Evolutionary conservation across 1,140 invertebrate species (phyloP), one percentile per base, ranked within the genome.

Genomic region (Lepidurus arcticus): DNA sequence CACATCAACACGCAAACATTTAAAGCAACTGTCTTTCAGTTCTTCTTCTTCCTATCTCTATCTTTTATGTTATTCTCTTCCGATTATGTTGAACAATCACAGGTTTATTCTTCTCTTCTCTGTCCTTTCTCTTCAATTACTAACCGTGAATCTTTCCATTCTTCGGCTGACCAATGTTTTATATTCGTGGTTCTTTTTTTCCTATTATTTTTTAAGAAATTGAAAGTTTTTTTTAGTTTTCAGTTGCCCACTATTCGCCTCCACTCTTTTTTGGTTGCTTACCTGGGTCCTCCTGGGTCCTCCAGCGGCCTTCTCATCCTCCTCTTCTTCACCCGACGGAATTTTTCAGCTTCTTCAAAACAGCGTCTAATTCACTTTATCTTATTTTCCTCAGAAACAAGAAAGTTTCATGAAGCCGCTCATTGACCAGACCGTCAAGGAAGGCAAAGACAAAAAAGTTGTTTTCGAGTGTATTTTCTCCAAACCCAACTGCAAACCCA

Each of bases 371-470:
- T 34, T 73, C 10, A 44, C 8, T 53, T 74, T 44, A 44, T 77
- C 8, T 75, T 26, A 45, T 76, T 79, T 78, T 76, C 75, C 82
- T 83, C 88, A 98, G 96, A 98, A 97, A 92, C 91, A 91, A 87
- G 97, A 98, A 83, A 91, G 91, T 78, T 99, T 97, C 90, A 89
- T 97, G 83, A 95, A 95, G 86, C 95, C 96, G 78, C 88, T 99
- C 80, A 91, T 97, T 81, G 97, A 98, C 87, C 91, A 94, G 86
- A 94, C 93, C 83, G 93, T 93, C 73, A 97, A 97, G 84, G 96
- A 99, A 88, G 96, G 96, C 81, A 98, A 97, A 87, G 97, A 98
- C 85, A 98, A 98, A 84, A 95, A 95, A 84, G 92, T 94, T 78
- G 88, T 90, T 9, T 96, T 97, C 82, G 94, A 97, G 86, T 92